Evolutionary conservation across 2,113 vertebrate genomes (phyloP).

Genomic region (Taxidea taxus): DNA sequence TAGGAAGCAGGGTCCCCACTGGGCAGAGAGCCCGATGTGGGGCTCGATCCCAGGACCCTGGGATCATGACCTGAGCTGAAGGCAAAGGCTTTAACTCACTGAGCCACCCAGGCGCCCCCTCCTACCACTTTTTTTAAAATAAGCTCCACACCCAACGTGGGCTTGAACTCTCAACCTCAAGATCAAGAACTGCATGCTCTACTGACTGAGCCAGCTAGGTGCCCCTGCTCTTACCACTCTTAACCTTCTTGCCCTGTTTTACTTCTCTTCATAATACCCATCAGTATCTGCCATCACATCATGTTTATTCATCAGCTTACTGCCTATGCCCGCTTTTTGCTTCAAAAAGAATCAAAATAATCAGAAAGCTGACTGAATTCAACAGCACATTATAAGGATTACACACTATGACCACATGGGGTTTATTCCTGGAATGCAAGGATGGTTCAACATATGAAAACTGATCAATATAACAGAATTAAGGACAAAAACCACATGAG

Average conservation of each 20-base stretch:
- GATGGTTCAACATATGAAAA: neutral
- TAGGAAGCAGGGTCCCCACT: too few species aligned
- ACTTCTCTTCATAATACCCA: neutral
- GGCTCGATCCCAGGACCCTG: too few species aligned
- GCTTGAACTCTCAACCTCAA: neutral
- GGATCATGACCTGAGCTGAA: too few species aligned
- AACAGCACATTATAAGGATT: neutral
- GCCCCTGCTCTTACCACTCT: neutral
- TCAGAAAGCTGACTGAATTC: neutral
- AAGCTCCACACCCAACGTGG: neutral
- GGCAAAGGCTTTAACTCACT: too few species aligned
- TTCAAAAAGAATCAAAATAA: slow-evolving; percentile 33
- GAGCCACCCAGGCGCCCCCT: too few species aligned
- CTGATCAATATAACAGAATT: neutral
- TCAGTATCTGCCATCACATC: neutral
- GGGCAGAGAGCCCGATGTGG: too few species aligned
- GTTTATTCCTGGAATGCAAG: neutral
- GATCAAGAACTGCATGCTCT: neutral
- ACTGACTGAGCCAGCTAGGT: neutral
- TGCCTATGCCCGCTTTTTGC: neutral
- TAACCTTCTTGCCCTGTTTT: neutral
- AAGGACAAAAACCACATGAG: neutral
- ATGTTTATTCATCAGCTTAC: neutral
- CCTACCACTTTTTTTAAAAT: neutral
- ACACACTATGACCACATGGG: neutral